A percentile compares a stretch with the other conserved stretches of the same genome.
Evolutionary conservation across 2,113 vertebrate species (phyloP).

Genomic region (Pygoscelis antarcticus): DNA sequence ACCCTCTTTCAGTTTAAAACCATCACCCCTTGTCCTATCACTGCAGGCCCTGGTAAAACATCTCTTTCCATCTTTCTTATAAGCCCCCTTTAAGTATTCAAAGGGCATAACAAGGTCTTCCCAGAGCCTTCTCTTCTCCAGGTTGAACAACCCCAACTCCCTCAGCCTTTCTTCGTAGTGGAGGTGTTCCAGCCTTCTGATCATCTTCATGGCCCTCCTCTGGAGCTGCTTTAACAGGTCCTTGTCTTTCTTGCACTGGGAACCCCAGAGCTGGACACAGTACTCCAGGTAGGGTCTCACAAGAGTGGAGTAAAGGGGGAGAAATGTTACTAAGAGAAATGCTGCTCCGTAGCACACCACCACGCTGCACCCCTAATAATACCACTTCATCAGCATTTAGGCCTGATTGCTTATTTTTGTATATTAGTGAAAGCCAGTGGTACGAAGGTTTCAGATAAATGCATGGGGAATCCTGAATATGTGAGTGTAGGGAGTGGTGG

Average conservation of each 20-base stretch:
- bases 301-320: neutral
- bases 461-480: neutral
- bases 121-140: neutral
- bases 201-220: neutral
- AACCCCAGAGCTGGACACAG: rapidly evolving
- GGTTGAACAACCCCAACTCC: neutral
- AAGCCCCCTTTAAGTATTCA: neutral
- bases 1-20: neutral
- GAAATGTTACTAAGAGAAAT: neutral
- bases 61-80: neutral
- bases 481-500: neutral
- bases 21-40: neutral
- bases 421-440: neutral
- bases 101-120: neutral
- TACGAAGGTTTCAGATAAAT: neutral
- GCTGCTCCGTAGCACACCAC: neutral
- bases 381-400: neutral
- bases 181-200: neutral
- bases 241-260: neutral
- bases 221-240: neutral
- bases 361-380: neutral
- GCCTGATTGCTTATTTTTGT: neutral
- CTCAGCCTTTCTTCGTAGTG: neutral
- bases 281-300: neutral
- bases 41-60: neutral